Conservation (phyloP, 2,888 invertebrate species). For the Drosophila borborema region DNA sequence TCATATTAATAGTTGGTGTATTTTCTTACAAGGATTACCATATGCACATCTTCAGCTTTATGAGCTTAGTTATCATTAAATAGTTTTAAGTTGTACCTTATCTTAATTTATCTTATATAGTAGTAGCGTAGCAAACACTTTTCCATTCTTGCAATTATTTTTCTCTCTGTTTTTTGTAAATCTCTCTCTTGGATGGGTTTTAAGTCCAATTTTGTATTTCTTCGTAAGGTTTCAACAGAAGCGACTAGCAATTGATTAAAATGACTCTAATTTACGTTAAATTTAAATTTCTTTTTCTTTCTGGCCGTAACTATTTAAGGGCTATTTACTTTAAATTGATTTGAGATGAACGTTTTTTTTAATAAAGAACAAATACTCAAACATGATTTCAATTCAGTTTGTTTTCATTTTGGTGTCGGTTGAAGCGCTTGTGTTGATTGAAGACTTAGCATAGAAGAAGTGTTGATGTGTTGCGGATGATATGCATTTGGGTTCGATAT, state of each 20-base stretch:
- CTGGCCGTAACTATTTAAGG: constrained; percentile 64
- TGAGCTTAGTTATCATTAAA: constrained; percentile 17
- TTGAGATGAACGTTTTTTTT: constrained; percentile 8
- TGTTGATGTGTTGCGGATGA: constrained; percentile 71
- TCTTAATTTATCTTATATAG: background rate
- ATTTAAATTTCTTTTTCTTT: background rate
- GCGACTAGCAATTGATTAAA: constrained; percentile 19
- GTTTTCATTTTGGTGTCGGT: background rate
- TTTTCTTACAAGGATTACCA: constrained; percentile 58
- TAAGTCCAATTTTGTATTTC: constrained; percentile 49
- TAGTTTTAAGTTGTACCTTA: background rate
- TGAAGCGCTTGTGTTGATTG: constrained; percentile 77
- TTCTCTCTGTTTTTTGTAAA: constrained; percentile 4
- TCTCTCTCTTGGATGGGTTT: constrained; percentile 56
- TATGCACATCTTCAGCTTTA: constrained; percentile 44
- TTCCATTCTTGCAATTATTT: constrained; percentile 23
- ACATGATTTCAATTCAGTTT: constrained; percentile 14
- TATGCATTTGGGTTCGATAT: constrained; percentile 49
- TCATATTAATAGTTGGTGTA: constrained; percentile 60
- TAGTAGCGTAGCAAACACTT: constrained; percentile 77
- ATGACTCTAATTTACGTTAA: constrained; percentile 31
- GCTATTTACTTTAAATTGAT: constrained; percentile 45
- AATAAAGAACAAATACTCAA: constrained; percentile 37
- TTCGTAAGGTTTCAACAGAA: constrained; percentile 34
- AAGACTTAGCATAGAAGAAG: constrained; percentile 76